Conservation (phyloP, 1,140 invertebrate genomes). For the Pachypeltis micranthus region DNA sequence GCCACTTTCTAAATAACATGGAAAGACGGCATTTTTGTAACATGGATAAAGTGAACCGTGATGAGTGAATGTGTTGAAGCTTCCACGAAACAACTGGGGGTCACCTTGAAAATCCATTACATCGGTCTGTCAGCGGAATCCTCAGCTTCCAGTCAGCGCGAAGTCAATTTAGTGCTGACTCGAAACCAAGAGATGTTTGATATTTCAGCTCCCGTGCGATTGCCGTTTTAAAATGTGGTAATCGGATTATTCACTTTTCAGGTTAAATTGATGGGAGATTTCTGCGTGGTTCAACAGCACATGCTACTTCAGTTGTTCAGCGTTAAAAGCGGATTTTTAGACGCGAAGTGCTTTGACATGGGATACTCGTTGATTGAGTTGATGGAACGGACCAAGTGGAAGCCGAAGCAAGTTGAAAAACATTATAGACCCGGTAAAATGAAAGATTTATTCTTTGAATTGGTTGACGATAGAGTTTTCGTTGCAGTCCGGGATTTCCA, state of each 20-base stretch:
- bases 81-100: too few relatives aligned
- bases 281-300: conserved; percentile 10
- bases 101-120: too few relatives aligned
- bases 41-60: too few relatives aligned
- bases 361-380: conserved; percentile 5
- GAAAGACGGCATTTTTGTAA: too few relatives aligned
- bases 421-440: conserved; percentile 5
- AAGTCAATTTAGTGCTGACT: too few relatives aligned
- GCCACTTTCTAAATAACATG: too few relatives aligned
- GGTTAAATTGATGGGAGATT: background rate
- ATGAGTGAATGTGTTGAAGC: too few relatives aligned
- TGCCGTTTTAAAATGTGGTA: background rate
- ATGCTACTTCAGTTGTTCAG: conserved; percentile 18
- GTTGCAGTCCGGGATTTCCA: conserved; percentile 15
- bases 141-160: too few relatives aligned
- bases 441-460: conserved; percentile 5
- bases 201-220: too few relatives aligned
- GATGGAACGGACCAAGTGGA: background rate
- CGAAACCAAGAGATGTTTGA: too few relatives aligned
- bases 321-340: background rate
- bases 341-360: conserved; percentile 19
- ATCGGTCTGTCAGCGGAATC: too few relatives aligned
- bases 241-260: background rate
- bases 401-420: background rate
- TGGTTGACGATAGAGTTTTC: conserved; percentile 24